A percentile compares a stretch with the other conserved stretches of the same genome.
Evolutionary conservation across 53 echinoderm and acorn worm genomes (phyloP).

Genomic region (Glandiceps talaboti): DNA sequence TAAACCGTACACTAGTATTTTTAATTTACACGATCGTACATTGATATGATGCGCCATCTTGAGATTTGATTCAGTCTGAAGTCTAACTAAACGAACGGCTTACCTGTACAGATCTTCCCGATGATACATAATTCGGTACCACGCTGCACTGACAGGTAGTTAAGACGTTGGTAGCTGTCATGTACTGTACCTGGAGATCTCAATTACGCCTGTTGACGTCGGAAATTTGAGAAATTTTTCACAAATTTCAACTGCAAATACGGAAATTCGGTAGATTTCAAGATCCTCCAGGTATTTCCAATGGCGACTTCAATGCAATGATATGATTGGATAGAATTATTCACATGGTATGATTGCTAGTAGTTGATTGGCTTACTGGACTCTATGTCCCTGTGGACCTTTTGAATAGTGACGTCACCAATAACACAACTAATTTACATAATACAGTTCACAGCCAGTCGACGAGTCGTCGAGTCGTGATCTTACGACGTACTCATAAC

Average conservation of each 20-base stretch:
- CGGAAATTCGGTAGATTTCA: neutral
- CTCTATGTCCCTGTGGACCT: neutral
- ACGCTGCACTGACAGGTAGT: neutral
- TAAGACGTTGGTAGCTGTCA: neutral
- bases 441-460: too few species aligned
- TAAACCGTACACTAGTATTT: too few species aligned
- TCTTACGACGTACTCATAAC: too few species aligned
- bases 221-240: neutral
- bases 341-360: neutral
- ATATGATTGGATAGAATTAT: neutral
- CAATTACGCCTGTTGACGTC: neutral
- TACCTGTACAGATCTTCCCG: neutral
- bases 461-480: too few species aligned
- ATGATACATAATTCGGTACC: neutral
- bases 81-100: neutral
- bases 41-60: too few species aligned
- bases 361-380: neutral
- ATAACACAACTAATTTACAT: neutral
- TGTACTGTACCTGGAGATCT: neutral
- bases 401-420: neutral
- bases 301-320: neutral
- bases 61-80: neutral
- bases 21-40: too few species aligned
- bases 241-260: neutral
- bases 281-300: neutral